Conservation (phyloP, 2,113 vertebrate species). For the Sinocyclocheilus anshuiensis region DNA sequence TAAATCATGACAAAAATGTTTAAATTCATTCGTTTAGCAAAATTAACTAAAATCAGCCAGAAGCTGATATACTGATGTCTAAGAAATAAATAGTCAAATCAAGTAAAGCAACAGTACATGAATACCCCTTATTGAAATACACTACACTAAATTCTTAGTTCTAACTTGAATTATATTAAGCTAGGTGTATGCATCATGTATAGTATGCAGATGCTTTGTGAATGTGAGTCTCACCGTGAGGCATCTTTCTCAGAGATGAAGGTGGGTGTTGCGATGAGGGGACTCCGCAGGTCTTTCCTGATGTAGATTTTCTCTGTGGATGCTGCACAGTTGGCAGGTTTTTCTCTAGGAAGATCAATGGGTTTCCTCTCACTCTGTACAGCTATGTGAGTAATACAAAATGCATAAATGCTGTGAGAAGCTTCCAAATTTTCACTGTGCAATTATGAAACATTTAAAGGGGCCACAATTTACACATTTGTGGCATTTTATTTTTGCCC, state of each 20-base stretch:
- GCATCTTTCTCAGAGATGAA: slow-evolving; percentile 94
- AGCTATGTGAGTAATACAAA: slow-evolving; percentile 75
- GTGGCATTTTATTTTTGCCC: neutral
- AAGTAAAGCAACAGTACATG: no score
- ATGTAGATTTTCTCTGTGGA: slow-evolving; percentile 99
- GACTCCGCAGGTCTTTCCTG: slow-evolving; percentile 93
- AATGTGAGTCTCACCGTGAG: slow-evolving; percentile 57
- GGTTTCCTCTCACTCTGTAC: slow-evolving; percentile 98
- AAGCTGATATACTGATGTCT: neutral
- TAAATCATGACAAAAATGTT: neutral
- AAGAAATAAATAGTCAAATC: neutral
- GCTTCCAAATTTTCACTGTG: neutral
- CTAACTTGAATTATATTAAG: no score
- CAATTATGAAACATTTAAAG: neutral
- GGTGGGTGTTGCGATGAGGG: slow-evolving; percentile 94
- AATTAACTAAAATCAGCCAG: neutral
- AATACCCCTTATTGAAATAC: no score
- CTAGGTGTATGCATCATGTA: neutral
- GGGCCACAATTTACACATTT: neutral
- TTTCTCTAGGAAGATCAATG: slow-evolving; percentile 92
- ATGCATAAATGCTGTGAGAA: neutral
- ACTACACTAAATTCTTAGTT: no score
- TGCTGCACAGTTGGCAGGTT: slow-evolving; percentile 94
- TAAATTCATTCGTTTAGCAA: neutral
- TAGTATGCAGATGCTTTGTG: neutral